These are phyloP conservation scores for Halcyon chelicuti DNA, from an alignment of 2,797 vertebrate species.

Conservation along the genomic window DNA sequence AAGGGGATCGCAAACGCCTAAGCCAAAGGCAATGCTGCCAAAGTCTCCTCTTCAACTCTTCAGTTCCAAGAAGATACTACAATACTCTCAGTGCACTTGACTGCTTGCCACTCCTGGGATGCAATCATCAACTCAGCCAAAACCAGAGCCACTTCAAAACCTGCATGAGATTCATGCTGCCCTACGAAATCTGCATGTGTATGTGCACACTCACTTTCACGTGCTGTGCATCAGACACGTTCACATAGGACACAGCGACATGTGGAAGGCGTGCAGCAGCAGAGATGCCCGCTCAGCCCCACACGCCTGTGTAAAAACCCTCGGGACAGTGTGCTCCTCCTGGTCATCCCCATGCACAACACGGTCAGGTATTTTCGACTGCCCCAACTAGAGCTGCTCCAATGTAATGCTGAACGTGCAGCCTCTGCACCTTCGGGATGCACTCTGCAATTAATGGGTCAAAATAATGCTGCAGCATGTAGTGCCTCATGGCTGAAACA, in stretches of 20 bases:
- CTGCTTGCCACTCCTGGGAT: neutral
- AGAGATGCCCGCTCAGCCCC: neutral
- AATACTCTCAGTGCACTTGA: neutral
- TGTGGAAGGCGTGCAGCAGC: accelerated
- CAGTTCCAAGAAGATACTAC: neutral
- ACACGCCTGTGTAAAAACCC: accelerated
- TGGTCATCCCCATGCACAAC: neutral
- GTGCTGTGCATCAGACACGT: accelerated
- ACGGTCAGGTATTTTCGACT: neutral
- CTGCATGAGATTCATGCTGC: neutral
- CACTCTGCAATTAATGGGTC: neutral
- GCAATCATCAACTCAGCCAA: neutral
- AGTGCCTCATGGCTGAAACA: neutral
- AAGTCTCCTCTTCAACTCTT: neutral
- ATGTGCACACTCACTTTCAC: accelerated
- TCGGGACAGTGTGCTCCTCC: neutral
- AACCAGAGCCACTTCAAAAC: neutral
- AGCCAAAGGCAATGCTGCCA: neutral
- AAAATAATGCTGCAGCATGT: neutral
- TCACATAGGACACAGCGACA: neutral
- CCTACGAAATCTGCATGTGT: accelerated
- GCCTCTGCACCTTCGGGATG: neutral
- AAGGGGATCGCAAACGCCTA: neutral
- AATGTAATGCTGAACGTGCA: accelerated
- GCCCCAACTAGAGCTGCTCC: neutral